Conservation (phyloP, 2,797 vertebrate genomes). For the Choloepus didactylus region DNA sequence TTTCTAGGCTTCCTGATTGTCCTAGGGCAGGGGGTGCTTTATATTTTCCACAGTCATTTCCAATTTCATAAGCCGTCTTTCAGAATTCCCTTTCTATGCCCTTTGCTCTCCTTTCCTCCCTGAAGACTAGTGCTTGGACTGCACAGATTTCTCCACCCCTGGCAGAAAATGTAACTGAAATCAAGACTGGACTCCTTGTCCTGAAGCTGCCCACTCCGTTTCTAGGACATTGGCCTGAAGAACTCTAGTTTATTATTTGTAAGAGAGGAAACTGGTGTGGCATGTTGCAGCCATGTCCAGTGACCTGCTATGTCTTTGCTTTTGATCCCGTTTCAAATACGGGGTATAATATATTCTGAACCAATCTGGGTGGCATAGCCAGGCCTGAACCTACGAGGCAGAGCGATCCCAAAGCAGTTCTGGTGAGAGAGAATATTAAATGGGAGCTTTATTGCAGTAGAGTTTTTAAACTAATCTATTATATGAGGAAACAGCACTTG, state of each 20-base stretch:
- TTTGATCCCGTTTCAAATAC: background rate
- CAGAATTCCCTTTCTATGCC: background rate
- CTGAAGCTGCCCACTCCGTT: fast-evolving
- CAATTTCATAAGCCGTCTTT: background rate
- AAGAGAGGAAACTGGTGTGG: background rate
- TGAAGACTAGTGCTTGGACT: background rate
- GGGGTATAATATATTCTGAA: background rate
- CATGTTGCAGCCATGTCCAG: fast-evolving
- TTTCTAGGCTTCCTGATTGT: background rate
- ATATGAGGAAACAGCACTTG: background rate
- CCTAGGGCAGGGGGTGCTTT: too few relatives aligned
- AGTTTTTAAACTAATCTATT: background rate
- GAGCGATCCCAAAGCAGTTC: background rate
- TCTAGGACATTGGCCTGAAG: fast-evolving
- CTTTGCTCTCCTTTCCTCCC: background rate
- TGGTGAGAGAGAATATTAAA: background rate
- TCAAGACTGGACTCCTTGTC: fast-evolving
- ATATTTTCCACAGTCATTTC: background rate
- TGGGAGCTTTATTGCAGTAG: background rate
- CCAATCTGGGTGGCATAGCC: background rate
- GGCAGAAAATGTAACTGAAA: background rate
- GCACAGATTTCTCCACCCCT: background rate
- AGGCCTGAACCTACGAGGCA: too few relatives aligned
- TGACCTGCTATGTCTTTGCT: background rate
- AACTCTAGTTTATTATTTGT: background rate